These are phyloP conservation scores for Meriones unguiculatus DNA, from an alignment of 2,113 vertebrate species.

Conservation along the genomic window DNA sequence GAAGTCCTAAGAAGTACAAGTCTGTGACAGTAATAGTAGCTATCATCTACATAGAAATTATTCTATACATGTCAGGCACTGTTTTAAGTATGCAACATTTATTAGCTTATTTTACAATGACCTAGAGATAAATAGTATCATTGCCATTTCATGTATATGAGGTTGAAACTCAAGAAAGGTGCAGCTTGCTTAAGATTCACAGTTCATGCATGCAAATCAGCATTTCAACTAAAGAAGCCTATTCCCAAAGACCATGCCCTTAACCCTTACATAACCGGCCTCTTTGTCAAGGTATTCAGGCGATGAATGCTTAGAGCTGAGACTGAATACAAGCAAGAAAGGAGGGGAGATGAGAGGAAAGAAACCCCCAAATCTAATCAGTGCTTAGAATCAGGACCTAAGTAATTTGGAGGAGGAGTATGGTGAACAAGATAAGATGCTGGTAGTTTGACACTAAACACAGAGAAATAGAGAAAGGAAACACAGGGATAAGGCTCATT, in stretches of 20 bases:
- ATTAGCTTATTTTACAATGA: not conserved
- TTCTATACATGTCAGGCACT: not conserved
- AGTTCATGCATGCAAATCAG: not conserved
- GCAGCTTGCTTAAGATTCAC: slow-evolving; percentile 4
- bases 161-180: not conserved
- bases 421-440: not conserved
- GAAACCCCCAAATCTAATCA: not conserved
- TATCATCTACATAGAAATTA: not conserved
- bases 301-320: not conserved
- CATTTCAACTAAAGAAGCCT: not conserved
- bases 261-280: not conserved
- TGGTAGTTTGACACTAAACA: not conserved
- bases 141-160: not conserved
- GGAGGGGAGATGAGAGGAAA: not conserved
- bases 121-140: not conserved
- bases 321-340: not conserved
- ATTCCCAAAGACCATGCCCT: not conserved
- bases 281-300: not conserved
- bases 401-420: not conserved
- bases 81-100: not conserved
- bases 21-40: no score
- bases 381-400: not conserved
- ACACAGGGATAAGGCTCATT: not conserved
- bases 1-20: not conserved
- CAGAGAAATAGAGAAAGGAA: not conserved